phyloP scores from a whole-genome alignment of 1,140 invertebrate species.

The Macrobrachium nipponense region DNA sequence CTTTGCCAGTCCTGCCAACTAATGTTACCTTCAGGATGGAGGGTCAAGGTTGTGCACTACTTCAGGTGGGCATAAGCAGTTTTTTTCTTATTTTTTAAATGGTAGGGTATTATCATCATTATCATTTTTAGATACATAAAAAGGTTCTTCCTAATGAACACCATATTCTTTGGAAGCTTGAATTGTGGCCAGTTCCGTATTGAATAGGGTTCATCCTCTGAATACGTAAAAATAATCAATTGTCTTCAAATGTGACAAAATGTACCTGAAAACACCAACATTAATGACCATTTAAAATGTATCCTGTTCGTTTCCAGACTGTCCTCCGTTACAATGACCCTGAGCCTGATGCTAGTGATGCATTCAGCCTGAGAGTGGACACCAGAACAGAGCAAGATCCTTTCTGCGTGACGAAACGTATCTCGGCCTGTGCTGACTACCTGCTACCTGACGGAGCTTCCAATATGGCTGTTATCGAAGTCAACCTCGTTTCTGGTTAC shows the following conservation, averaged over 20 bases:
- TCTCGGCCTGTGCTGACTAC: constrained; percentile 15
- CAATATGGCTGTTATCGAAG: constrained; percentile 30
- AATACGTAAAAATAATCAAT: too few relatives aligned
- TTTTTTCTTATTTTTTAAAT: too few relatives aligned
- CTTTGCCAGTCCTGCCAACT: constrained; percentile 1
- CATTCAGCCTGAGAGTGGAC: constrained; percentile 5
- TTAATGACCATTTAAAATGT: too few relatives aligned
- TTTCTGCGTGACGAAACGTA: constrained; percentile 11
- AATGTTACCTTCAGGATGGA: background rate
- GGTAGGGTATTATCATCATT: too few relatives aligned
- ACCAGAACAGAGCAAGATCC: background rate
- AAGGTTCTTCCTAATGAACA: too few relatives aligned
- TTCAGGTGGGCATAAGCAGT: constrained; percentile 22
- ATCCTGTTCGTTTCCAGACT: background rate
- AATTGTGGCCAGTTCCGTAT: too few relatives aligned
- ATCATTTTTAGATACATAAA: too few relatives aligned
- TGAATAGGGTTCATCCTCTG: too few relatives aligned
- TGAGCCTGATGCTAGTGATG: constrained; percentile 3
- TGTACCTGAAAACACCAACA: too few relatives aligned
- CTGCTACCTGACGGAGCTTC: background rate
- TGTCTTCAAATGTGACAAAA: too few relatives aligned
- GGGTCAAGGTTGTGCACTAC: constrained; percentile 17
- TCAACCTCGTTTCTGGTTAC: constrained; percentile 23
- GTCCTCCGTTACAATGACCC: constrained; percentile 34
- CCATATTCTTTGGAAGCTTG: too few relatives aligned